Base-by-base conservation (phyloP, 1,140 invertebrate species). In the Chionoecetes opilio region DNA sequence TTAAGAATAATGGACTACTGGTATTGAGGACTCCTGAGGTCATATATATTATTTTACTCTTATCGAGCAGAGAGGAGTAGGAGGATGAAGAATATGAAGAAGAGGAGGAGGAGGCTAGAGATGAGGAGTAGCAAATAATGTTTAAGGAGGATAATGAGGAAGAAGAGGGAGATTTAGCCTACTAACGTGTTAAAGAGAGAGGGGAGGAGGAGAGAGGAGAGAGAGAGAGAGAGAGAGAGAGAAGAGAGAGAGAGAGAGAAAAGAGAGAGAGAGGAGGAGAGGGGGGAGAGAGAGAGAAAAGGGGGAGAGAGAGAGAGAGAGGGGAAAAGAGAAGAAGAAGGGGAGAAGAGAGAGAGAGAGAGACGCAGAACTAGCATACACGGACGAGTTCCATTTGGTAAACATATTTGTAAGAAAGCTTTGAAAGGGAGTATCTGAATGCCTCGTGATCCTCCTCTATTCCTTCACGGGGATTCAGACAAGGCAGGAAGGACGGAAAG, bases 321-420 rank as follows among this genome's bases (percentile, higher is more conserved):
- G n/a, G n/a, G n/a, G n/a, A n/a, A n/a, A n/a, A 26, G 63, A 8
- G 5, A 75, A 21, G n/a, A 8, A n/a, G 63, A 75, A n/a, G 63
- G 63, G n/a, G n/a, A 75, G 63, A 75, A 75, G 63, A 75, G 21
- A 75, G 63, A 75, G 21, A 75, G 63, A 75, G 63, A 75, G 63
- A 75, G 63, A 75, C 3, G 21, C 11, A 11, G 63, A 26, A 21
- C n/a, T 26, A 75, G n/a, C 63, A 17, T n/a, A 26, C 63, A 75
- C 63, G 26, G 63, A 75, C 63, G n/a, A 75, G n/a, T 75, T 75
- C 63, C 63, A 75, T 75, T 26, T 75, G 63, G 21, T 75, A n/a
- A 75, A 75, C 63, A n/a, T 75, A 75, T 75, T 75, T 26, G 11
- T 75, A n/a, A 17, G 63, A n/a, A 75, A 26, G 63, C 63, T 75